phyloP scores from a whole-genome alignment of 2,888 invertebrate species.

The Dryomyza anilis region DNA sequence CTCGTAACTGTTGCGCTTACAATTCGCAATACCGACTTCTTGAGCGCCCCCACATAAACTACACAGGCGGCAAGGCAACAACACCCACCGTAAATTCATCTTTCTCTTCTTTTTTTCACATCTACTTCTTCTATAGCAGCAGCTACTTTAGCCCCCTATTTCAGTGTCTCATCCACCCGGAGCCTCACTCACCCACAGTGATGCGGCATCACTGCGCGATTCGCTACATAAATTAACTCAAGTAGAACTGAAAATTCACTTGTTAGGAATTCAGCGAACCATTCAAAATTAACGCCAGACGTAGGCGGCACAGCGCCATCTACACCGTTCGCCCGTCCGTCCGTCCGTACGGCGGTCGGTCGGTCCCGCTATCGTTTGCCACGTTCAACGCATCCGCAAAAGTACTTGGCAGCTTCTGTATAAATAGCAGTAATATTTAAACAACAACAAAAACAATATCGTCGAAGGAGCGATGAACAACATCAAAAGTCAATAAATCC shows the following conservation, averaged over 20 bases:
- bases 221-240: no score
- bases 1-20: no score
- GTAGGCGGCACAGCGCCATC: not conserved
- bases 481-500: constrained; percentile 17
- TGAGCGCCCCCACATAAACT: no score
- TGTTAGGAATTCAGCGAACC: no score
- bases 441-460: constrained; percentile 5
- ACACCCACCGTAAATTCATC: no score
- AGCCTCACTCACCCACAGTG: not conserved
- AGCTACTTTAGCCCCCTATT: not conserved
- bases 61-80: no score
- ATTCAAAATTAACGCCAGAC: no score
- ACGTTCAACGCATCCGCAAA: no score
- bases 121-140: not conserved
- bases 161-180: not conserved
- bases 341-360: not conserved
- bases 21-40: no score
- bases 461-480: not conserved
- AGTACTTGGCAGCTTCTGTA: not conserved
- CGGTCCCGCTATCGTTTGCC: no score
- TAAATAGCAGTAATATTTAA: not conserved
- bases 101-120: no score
- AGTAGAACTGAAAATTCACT: no score
- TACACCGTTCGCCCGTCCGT: not conserved
- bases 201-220: not conserved